These are phyloP conservation scores for Natator depressus DNA, from an alignment of 2,113 vertebrate species.

Conservation along the genomic window DNA sequence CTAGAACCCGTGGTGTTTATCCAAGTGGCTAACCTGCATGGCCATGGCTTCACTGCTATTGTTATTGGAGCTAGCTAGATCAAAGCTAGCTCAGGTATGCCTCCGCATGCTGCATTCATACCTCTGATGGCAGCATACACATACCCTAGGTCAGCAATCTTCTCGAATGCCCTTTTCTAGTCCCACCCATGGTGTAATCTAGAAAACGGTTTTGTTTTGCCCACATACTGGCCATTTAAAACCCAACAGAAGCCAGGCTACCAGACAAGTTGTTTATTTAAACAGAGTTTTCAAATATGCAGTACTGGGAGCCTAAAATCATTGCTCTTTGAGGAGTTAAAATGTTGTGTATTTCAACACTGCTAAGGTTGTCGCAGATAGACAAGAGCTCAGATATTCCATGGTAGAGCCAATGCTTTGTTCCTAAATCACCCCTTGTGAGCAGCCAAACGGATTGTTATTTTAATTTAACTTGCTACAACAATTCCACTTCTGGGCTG, in stretches of 20 bases:
- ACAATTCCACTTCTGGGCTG: not conserved
- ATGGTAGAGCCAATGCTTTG: rapidly evolving
- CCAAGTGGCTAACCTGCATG: not conserved
- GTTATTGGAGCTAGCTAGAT: not conserved
- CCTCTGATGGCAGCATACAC: not conserved
- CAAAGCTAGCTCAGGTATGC: not conserved
- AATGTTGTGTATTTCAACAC: too few species aligned
- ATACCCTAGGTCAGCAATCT: not conserved
- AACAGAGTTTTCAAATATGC: not conserved
- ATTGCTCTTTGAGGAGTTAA: rapidly evolving
- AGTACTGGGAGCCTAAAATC: not conserved
- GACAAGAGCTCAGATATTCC: rapidly evolving
- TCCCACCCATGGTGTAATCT: not conserved
- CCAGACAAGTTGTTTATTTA: not conserved
- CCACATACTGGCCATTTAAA: not conserved
- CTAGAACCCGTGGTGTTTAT: not conserved
- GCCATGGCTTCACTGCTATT: not conserved
- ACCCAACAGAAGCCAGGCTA: not conserved
- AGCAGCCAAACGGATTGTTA: not conserved
- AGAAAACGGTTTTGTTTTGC: not conserved
- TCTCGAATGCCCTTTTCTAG: not conserved
- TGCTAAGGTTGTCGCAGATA: rapidly evolving
- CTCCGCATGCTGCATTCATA: not conserved
- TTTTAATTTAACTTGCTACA: not conserved
- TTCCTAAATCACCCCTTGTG: not conserved